Percentiles rank a stretch among this genome's conserved stretches.
Evolutionary conservation across 2,113 vertebrate genomes (phyloP).

Genomic region (Sus scrofa): T2T-Sscrofa CM000815.6:136423501-136424000

Average conservation of each 20-base stretch:
- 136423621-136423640: constrained; percentile 79
- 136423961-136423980: not conserved
- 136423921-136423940: not conserved
- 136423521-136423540: not conserved
- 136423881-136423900: not conserved
- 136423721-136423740: not conserved
- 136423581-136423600: constrained; percentile 80
- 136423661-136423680: not conserved
- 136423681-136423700: not conserved
- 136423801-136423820: constrained; percentile 21
- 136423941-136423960: not conserved
- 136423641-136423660: not conserved
- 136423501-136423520: not conserved
- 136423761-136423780: not conserved
- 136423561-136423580: constrained; percentile 73
- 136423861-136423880: not conserved
- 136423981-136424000: too few species aligned
- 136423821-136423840: not conserved
- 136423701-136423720: not conserved
- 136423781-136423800: not conserved
- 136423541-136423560: not conserved
- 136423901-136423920: not conserved
- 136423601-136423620: constrained; percentile 82
- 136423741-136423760: not conserved
- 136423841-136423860: not conserved